These are phyloP conservation scores for Philonicus albiceps DNA, from an alignment of 2,888 invertebrate species.

Conservation along the genomic window DNA sequence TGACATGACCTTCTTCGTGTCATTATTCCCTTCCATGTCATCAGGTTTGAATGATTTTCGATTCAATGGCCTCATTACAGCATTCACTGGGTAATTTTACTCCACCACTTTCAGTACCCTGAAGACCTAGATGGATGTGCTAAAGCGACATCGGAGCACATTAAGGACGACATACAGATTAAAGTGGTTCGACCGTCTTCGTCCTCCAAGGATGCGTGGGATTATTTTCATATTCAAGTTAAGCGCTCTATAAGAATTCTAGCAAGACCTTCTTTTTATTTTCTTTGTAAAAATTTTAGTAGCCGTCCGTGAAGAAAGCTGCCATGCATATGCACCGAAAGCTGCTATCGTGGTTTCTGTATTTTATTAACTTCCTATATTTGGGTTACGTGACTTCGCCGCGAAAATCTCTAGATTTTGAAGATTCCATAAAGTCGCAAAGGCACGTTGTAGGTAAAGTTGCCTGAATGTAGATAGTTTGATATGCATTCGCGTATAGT, in stretches of 20 bases:
- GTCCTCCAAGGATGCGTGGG: not conserved
- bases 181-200: not conserved
- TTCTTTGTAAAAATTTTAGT: not conserved
- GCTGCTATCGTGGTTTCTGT: conserved; percentile 8
- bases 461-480: not conserved
- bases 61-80: conserved; percentile 21
- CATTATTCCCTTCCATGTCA: conserved; percentile 32
- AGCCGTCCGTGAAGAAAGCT: not conserved
- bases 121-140: not conserved
- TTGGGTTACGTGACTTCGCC: conserved; percentile 32
- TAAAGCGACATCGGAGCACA: not conserved
- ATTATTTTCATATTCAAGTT: not conserved
- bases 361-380: conserved; percentile 36
- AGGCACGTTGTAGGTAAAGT: conserved; percentile 15
- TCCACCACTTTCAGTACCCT: not conserved
- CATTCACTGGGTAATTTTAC: conserved; percentile 17
- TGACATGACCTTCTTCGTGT: conserved; percentile 27
- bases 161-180: conserved; percentile 4
- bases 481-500: not conserved
- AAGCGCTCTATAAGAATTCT: not conserved
- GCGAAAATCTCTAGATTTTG: conserved; percentile 12
- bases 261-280: not conserved
- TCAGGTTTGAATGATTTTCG: conserved; percentile 23
- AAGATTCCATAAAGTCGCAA: not conserved
- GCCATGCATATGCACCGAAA: not conserved